Evolutionary conservation across 1,140 invertebrate genomes (phyloP).

Genomic region (Megathymus violae): DNA sequence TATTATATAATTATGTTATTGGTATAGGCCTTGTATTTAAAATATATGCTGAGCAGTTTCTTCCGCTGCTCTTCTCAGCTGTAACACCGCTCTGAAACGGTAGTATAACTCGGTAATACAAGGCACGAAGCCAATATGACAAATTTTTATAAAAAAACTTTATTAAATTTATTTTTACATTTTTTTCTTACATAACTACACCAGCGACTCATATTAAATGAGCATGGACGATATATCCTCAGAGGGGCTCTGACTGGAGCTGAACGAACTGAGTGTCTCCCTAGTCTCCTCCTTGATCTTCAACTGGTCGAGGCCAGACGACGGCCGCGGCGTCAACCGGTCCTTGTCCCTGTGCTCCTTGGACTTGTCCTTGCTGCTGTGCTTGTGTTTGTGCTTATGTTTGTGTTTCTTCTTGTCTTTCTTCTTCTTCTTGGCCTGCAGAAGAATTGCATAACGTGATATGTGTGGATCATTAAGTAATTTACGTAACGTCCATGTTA

Average conservation of each 20-base stretch:
- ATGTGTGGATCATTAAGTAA: too few species aligned
- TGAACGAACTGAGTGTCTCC: conserved; percentile 85
- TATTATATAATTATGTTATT: too few species aligned
- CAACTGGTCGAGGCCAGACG: conserved; percentile 66
- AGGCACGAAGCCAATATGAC: too few species aligned
- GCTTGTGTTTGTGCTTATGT: conserved; percentile 91
- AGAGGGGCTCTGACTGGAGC: conserved; percentile 82
- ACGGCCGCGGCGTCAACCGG: conserved; percentile 51
- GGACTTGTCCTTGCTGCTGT: conserved; percentile 88
- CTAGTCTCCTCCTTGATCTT: conserved; percentile 84
- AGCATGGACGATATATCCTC: conserved; percentile 71
- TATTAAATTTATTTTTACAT: not conserved
- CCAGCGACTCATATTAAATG: conserved; percentile 71
- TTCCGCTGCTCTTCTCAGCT: too few species aligned
- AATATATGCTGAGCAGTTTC: too few species aligned
- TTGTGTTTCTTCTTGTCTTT: conserved; percentile 93
- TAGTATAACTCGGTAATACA: too few species aligned
- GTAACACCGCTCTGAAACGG: too few species aligned
- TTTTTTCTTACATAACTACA: not conserved
- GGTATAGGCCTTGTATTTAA: too few species aligned
- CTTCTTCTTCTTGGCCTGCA: conserved; percentile 90
- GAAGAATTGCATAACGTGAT: too few species aligned
- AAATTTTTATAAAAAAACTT: not conserved
- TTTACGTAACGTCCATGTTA: too few species aligned
- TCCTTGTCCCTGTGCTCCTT: conserved; percentile 86